Evolutionary conservation across 2,888 invertebrate genomes (phyloP), one percentile per base, ranked within the genome.

Genomic region (Sthenelais limicola): DNA sequence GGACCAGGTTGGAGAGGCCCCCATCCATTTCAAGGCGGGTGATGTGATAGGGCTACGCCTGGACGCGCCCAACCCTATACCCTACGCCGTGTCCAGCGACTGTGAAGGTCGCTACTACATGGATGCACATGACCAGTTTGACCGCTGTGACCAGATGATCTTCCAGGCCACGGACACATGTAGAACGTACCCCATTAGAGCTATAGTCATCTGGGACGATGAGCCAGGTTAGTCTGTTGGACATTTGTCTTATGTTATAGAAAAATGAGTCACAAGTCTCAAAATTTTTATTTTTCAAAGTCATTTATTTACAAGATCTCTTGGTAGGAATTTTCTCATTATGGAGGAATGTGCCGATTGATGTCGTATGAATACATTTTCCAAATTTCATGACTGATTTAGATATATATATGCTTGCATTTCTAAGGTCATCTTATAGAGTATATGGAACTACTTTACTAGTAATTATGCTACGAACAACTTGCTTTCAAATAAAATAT

Each of bases 31-130:
- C 9, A 21, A 43, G 21, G 38, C 26, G 5, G 62, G 62, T 35
- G 62, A 62, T 28, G 62, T 62, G 38, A 62, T 62, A 18, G 62
- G 24, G 2, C 62, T 62, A 12, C 35, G 38, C 28, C 62, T 62
- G 38, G 62, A 62, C 24, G 62, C 35, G 18, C 62, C 38, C 3
- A 62, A 62, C 62, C 62, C 62, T 5, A 24, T 62, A 9, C 38
- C 62, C 26, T 62, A 15, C 24, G 15, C 21, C 7, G 35, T 24
- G 12, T 35, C 35, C 24, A 12, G 21, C 15, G 24, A 38, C 1
- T 62, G 62, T 24, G 12, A 24, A 26, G 62, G 38, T 3, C 1
- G 38, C 2, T 38, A 38, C 24, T 62, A 62, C 62, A 38, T 38
- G 38, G 38, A 21, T 26, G 38, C 35, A 21, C 62, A 62, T 4